Evolutionary conservation across 2,797 vertebrate species (phyloP), one percentile per base, ranked within the genome.

Genomic region (Clarias platycephalus): DNA sequence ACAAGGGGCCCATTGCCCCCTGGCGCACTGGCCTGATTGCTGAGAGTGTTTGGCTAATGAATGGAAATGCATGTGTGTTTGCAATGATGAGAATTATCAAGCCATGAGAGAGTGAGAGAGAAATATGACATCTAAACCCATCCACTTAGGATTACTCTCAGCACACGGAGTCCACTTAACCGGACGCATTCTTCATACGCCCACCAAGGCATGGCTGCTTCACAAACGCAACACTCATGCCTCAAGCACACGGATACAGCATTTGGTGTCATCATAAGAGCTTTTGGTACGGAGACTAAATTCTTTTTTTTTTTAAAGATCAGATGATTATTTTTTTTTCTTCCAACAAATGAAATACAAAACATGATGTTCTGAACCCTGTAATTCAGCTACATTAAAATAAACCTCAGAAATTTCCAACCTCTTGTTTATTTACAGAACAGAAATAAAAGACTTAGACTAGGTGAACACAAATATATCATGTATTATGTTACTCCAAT

Each of bases 31-130:
- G 93, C 92, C 93, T 93, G 94, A 94, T 93, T 94, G 92, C 92
- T 93, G 88, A 91, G 91, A 93, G 94, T 93, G 93, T 93, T 92
- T 91, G 92, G 89, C 92, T 95, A 94, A 95, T 94, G 94, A 94
- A 94, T 94, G 93, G 92, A 94, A 92, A 94, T 89, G 90, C 93
- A 93, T 92, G 92, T 93, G 92, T 93, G 91, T 93, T 93, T 93
- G 91, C 90, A 90, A 89, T 89, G 92, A 94, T 91, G 91, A 91
- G 91, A 92, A 91, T 92, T 91, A 93, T 91, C 91, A 93, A 89
- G 86, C 90, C 91, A 90, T 90, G 86, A 91, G 86, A 83, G 82
- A 37, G 76, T 37, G 86, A 84, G 79, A 74, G 78, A 83, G 80
- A 84, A 67, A 84, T 74, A 84, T 82, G 63, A 86, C 79, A 85